These are phyloP conservation scores for Ceratoteleas bidentatus DNA, from an alignment of 1,140 invertebrate genomes.

Conservation along the genomic window DNA sequence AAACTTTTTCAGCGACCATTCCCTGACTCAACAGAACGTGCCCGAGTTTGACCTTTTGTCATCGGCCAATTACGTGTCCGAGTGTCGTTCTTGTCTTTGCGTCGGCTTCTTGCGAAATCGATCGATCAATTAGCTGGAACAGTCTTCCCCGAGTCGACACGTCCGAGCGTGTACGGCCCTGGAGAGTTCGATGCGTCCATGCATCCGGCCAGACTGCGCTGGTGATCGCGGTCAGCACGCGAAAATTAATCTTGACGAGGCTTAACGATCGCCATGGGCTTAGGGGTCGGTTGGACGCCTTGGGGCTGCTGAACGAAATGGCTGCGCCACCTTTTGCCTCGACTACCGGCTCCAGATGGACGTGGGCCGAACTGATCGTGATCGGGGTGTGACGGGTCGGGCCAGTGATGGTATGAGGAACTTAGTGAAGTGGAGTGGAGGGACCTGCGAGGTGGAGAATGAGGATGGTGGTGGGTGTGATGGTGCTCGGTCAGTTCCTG, in stretches of 20 bases:
- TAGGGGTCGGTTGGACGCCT: slow-evolving; percentile 1
- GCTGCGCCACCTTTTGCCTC: neutral
- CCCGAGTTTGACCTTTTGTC: no score
- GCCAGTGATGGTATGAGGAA: slow-evolving; percentile 79
- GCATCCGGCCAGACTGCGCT: slow-evolving; percentile 8
- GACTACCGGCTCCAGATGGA: slow-evolving; percentile 30
- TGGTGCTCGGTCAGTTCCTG: slow-evolving; percentile 80
- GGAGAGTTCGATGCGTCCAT: slow-evolving; percentile 35
- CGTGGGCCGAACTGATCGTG: slow-evolving; percentile 12
- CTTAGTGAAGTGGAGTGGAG: slow-evolving; percentile 75
- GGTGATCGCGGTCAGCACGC: slow-evolving; percentile 45
- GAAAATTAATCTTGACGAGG: slow-evolving; percentile 58
- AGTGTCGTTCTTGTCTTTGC: no score
- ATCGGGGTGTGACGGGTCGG: slow-evolving; percentile 60
- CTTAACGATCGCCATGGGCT: slow-evolving; percentile 46
- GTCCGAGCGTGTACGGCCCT: neutral
- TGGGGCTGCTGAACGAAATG: slow-evolving; percentile 32
- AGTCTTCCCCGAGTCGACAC: neutral
- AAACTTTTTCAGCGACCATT: no score
- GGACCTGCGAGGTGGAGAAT: slow-evolving; percentile 80
- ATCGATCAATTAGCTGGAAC: slow-evolving; percentile 42
- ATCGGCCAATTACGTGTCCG: no score
- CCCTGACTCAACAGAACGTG: no score
- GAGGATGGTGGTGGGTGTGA: slow-evolving; percentile 80
- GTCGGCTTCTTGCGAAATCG: neutral